Evolutionary conservation across 2,113 vertebrate species (phyloP).

Genomic region (Cephalopterus ornatus): DNA sequence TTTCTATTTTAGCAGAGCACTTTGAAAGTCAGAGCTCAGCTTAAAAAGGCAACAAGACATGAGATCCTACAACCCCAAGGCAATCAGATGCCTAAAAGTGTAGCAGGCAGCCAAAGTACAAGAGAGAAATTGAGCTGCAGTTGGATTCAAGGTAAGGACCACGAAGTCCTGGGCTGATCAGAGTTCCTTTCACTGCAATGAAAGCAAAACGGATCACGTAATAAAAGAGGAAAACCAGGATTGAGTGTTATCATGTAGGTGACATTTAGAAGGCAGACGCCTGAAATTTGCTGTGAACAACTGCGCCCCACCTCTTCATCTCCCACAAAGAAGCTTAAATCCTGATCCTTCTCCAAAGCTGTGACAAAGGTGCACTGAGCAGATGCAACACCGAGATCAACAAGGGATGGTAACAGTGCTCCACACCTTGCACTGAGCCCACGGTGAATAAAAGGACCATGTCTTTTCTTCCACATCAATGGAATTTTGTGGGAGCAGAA

Average conservation of each 20-base stretch:
- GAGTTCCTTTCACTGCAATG: not conserved
- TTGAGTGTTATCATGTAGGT: rapidly evolving
- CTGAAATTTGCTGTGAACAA: not conserved
- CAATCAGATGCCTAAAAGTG: not conserved
- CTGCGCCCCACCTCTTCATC: not conserved
- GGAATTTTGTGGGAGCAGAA: not conserved
- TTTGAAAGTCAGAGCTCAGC: not conserved
- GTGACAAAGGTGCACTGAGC: rapidly evolving
- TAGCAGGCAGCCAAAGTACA: not conserved
- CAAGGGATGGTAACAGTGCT: not conserved
- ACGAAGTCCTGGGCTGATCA: not conserved
- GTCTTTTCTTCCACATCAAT: not conserved
- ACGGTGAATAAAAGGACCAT: rapidly evolving
- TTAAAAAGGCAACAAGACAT: not conserved
- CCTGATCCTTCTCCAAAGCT: not conserved
- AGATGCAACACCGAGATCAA: rapidly evolving
- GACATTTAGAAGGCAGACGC: not conserved
- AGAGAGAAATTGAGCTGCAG: not conserved
- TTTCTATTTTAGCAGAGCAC: not conserved
- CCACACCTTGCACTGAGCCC: rapidly evolving
- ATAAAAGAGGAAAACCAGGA: not conserved
- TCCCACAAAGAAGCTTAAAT: not conserved
- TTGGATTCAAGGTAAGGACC: not conserved
- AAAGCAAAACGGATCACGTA: not conserved
- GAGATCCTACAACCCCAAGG: not conserved